Evolutionary conservation across 1,140 invertebrate species (phyloP).

Genomic region (Eriocheir sinensis): DNA sequence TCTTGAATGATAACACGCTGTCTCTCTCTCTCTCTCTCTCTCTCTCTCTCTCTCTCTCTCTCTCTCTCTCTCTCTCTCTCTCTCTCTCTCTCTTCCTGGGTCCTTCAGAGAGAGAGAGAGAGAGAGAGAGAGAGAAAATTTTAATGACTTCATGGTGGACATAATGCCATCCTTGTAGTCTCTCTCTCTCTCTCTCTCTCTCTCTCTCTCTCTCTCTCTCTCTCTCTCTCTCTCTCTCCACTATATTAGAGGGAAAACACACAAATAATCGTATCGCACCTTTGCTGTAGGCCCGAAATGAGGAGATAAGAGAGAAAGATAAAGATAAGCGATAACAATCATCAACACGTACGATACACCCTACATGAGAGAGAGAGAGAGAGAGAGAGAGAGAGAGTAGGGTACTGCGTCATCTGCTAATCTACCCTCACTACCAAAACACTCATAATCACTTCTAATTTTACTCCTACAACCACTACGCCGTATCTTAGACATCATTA

Average conservation of each 20-base stretch:
- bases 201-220: conserved; percentile 6
- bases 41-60: neutral
- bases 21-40: neutral
- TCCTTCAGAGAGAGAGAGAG: no score
- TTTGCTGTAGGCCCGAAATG: neutral
- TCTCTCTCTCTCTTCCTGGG: no score
- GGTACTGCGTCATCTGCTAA: no score
- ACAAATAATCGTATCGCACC: neutral
- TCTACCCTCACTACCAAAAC: no score
- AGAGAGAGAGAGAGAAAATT: no score
- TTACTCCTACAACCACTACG: neutral
- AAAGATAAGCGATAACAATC: no score
- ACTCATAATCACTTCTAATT: neutral
- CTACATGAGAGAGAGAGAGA: neutral
- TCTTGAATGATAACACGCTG: no score
- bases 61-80: neutral
- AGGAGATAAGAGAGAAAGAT: neutral
- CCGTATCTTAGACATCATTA: neutral
- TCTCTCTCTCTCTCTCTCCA: conserved; percentile 3
- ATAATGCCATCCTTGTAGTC: no score
- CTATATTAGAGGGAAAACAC: neutral
- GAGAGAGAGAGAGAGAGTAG: neutral
- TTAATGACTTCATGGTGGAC: no score
- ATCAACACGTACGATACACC: no score
- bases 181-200: no score